Evolutionary conservation across 2,888 invertebrate species (phyloP).

Genomic region (Chouioia cunea): DNA sequence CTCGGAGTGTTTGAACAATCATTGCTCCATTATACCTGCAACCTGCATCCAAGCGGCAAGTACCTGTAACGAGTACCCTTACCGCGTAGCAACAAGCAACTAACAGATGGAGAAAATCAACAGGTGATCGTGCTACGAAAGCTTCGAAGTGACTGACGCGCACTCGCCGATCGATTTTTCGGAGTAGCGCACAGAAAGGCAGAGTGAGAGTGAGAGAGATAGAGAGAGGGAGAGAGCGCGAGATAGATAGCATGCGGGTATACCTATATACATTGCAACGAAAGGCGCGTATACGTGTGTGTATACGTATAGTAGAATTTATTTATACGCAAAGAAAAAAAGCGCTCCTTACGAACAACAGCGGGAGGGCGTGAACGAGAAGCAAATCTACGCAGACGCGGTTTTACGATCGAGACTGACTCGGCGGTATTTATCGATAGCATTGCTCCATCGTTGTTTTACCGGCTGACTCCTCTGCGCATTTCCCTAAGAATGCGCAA

Average conservation of each 20-base stretch:
- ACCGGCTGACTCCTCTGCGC: too few relatives aligned
- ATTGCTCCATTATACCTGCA: slow-evolving; percentile 22
- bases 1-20: too few relatives aligned
- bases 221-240: slow-evolving; percentile 3
- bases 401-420: neutral
- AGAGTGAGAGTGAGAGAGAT: neutral
- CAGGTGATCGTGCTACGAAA: slow-evolving; percentile 16
- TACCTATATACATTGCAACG: too few relatives aligned
- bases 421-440: neutral
- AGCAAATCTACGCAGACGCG: slow-evolving; percentile 17
- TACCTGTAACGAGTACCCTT: neutral
- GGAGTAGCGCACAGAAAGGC: neutral
- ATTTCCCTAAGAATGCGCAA: neutral
- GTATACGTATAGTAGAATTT: too few relatives aligned
- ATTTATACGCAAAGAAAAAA: neutral
- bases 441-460: neutral
- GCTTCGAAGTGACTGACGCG: slow-evolving; percentile 22
- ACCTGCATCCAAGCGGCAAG: slow-evolving; percentile 19
- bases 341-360: neutral
- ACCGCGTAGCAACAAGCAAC: slow-evolving; percentile 28
- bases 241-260: neutral
- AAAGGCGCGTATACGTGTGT: too few relatives aligned
- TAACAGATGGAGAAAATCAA: slow-evolving; percentile 19
- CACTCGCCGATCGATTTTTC: slow-evolving; percentile 20
- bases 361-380: slow-evolving; percentile 16